These are phyloP conservation scores for Apodemia zela DNA, from an alignment of 2,888 invertebrate species.

Conservation along the genomic window DNA sequence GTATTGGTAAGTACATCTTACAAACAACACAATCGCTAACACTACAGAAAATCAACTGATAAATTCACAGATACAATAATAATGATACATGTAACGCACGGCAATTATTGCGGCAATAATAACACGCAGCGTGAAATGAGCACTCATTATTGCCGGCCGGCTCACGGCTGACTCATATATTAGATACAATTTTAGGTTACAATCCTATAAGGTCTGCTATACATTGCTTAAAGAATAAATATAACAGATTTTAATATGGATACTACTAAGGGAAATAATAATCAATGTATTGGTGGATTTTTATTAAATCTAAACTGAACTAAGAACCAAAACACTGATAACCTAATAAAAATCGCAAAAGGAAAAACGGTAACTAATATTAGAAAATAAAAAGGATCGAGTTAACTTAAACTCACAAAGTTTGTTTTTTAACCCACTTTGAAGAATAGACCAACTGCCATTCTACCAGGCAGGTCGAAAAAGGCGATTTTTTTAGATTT, in stretches of 20 bases:
- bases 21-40: constrained; percentile 1
- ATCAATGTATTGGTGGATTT: background rate
- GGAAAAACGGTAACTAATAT: too few relatives aligned
- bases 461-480: too few relatives aligned
- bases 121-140: constrained; percentile 37
- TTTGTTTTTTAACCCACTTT: too few relatives aligned
- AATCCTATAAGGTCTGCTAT: background rate
- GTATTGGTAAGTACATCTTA: background rate
- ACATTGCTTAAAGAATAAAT: background rate
- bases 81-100: constrained; percentile 36
- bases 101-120: constrained; percentile 49
- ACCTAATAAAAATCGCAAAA: too few relatives aligned
- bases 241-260: background rate
- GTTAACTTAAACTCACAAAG: too few relatives aligned
- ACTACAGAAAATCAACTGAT: constrained; percentile 41
- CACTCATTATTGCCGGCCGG: constrained; percentile 23
- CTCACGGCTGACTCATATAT: constrained; percentile 22
- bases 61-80: constrained; percentile 39
- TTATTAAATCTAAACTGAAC: background rate
- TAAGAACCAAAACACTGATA: too few relatives aligned
- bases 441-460: too few relatives aligned
- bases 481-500: too few relatives aligned
- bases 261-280: background rate
- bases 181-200: background rate
- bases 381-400: too few relatives aligned